These are phyloP conservation scores for Dryoscopus gambensis DNA, from an alignment of 2,113 vertebrate species.

Conservation along the genomic window DNA sequence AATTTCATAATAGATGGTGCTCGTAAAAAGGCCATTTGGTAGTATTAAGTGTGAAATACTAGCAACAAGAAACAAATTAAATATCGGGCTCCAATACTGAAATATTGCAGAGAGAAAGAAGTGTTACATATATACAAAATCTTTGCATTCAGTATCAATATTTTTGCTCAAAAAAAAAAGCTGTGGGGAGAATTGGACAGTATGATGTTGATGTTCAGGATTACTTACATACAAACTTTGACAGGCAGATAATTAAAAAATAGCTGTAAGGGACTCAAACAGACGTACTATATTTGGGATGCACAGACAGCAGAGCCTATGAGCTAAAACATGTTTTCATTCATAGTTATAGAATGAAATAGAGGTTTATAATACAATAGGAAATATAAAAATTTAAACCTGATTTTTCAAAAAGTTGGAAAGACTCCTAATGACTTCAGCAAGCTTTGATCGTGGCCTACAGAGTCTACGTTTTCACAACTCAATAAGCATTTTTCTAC, in stretches of 20 bases:
- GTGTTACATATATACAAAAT: not conserved
- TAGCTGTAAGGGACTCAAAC: not conserved
- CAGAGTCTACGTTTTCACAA: not conserved
- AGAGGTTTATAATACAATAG: not conserved
- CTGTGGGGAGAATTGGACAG: not conserved
- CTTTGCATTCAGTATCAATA: not conserved
- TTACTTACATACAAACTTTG: not conserved
- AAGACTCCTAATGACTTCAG: not conserved
- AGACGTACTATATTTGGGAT: not conserved
- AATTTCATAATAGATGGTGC: not conserved
- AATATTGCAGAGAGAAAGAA: not conserved
- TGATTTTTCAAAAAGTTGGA: not conserved
- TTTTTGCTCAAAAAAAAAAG: not conserved
- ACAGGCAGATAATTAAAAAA: not conserved
- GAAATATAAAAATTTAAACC: not conserved
- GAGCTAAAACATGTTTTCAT: not conserved
- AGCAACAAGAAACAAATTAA: not conserved
- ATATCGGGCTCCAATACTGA: not conserved
- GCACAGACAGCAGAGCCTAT: not conserved
- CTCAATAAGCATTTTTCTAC: not conserved
- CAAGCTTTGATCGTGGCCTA: not conserved
- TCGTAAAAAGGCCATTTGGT: not conserved
- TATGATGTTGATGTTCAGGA: not conserved
- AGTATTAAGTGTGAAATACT: not conserved
- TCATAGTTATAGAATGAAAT: not conserved